These are phyloP conservation scores for Diloba caeruleocephala DNA, from an alignment of 2,888 invertebrate species.

Conservation along the genomic window DNA sequence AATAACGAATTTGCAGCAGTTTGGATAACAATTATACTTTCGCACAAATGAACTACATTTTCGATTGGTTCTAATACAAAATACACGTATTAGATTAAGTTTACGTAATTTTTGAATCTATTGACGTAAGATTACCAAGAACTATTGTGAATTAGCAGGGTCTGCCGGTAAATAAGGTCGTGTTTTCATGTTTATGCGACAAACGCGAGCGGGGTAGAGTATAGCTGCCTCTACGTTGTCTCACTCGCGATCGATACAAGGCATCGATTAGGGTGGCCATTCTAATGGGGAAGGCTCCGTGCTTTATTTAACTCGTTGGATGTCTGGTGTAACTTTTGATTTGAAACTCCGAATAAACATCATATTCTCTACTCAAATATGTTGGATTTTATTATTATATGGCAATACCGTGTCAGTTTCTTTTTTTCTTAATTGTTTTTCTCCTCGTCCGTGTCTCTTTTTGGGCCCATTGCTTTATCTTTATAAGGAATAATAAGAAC, in stretches of 20 bases:
- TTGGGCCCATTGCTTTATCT: too few relatives aligned
- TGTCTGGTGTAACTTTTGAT: background rate
- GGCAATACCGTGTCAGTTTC: too few relatives aligned
- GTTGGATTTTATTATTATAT: too few relatives aligned
- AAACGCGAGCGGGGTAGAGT: conserved; percentile 73
- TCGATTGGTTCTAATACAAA: conserved; percentile 5
- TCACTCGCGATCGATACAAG: conserved; percentile 79
- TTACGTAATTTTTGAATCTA: conserved; percentile 30
- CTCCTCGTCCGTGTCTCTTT: too few relatives aligned
- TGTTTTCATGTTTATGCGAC: conserved; percentile 84
- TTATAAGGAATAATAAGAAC: too few relatives aligned
- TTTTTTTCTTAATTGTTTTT: too few relatives aligned
- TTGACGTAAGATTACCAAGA: conserved; percentile 33
- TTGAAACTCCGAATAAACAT: background rate
- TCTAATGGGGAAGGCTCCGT: conserved; percentile 25
- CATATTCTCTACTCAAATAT: too few relatives aligned
- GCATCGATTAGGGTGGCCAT: conserved; percentile 77
- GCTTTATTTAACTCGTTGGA: conserved; percentile 1
- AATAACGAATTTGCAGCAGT: conserved; percentile 18
- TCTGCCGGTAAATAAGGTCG: conserved; percentile 72
- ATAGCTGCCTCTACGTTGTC: conserved; percentile 76
- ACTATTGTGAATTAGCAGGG: conserved; percentile 58
- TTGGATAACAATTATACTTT: conserved; percentile 11
- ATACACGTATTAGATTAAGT: conserved; percentile 1
- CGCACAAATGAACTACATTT: conserved; percentile 41